Evolutionary conservation across 2,888 invertebrate genomes (phyloP).

Genomic region (Erynnis tages): DNA sequence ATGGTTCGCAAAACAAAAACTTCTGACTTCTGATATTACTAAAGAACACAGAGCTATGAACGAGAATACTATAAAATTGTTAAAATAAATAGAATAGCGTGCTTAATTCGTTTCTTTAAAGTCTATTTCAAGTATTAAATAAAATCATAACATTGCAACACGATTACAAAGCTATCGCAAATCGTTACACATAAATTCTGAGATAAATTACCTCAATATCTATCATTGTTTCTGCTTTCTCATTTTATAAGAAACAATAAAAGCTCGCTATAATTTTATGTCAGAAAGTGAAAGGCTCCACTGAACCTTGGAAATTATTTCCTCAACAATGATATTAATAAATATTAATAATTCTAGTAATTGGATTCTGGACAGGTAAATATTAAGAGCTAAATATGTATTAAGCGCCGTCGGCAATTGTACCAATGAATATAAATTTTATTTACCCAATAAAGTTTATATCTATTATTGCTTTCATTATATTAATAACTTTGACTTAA

Average conservation of each 20-base stretch:
- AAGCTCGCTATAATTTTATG: not conserved
- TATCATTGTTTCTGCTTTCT: not conserved
- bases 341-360: not conserved
- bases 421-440: slow-evolving; percentile 15
- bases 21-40: too few relatives aligned
- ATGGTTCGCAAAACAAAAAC: too few relatives aligned
- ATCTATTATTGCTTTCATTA: slow-evolving; percentile 5
- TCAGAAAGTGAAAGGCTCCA: not conserved
- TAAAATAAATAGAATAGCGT: too few relatives aligned
- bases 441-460: slow-evolving; percentile 9
- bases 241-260: not conserved
- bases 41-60: too few relatives aligned
- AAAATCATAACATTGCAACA: too few relatives aligned
- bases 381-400: slow-evolving; percentile 4
- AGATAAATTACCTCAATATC: too few relatives aligned
- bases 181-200: too few relatives aligned
- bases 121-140: too few relatives aligned
- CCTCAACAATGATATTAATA: not conserved
- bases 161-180: too few relatives aligned
- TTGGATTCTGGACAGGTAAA: slow-evolving; percentile 14
- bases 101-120: too few relatives aligned
- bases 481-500: not conserved
- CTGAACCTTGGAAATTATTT: not conserved
- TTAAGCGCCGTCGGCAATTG: too few relatives aligned
- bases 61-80: too few relatives aligned